Evolutionary conservation across 1,140 invertebrate species (phyloP).

Genomic region (Melitaea cinxia): DNA sequence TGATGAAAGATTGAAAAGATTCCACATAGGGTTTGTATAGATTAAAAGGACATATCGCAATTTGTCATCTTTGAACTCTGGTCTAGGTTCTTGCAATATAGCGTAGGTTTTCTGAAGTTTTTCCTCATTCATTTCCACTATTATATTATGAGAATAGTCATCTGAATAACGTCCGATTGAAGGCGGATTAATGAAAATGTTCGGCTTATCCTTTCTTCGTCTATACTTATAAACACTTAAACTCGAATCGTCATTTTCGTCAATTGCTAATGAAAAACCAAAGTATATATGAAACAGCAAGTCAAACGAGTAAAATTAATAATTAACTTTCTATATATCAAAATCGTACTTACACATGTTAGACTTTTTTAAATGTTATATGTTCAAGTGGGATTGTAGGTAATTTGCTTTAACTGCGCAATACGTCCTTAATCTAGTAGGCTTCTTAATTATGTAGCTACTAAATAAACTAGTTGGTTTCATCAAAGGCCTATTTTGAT

Average conservation of each 20-base stretch:
- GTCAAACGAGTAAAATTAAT: too few species aligned
- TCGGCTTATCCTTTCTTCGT: slow-evolving; percentile 43
- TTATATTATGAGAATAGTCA: slow-evolving; percentile 42
- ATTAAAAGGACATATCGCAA: slow-evolving; percentile 58
- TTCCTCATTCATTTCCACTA: slow-evolving; percentile 49
- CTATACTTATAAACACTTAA: slow-evolving; percentile 64
- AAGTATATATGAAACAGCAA: not conserved
- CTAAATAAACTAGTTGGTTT: slow-evolving; percentile 44
- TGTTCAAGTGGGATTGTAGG: not conserved
- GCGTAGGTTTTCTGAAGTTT: slow-evolving; percentile 64
- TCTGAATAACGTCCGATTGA: slow-evolving; percentile 31
- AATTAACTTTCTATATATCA: not conserved
- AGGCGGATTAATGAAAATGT: slow-evolving; percentile 41
- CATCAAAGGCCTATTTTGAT: slow-evolving; percentile 10
- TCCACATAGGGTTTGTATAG: slow-evolving; percentile 66
- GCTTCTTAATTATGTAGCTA: slow-evolving; percentile 10
- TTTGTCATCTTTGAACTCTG: slow-evolving; percentile 62
- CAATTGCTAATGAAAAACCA: not conserved
- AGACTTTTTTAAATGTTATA: not conserved
- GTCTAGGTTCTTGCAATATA: slow-evolving; percentile 63
- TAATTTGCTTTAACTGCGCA: not conserved
- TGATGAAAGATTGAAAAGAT: slow-evolving; percentile 56
- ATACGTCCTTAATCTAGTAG: slow-evolving; percentile 20
- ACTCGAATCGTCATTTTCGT: slow-evolving; percentile 37
- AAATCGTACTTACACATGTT: slow-evolving; percentile 3